These are phyloP conservation scores for Stegodyphus mimosarum DNA, from an alignment of 1,140 invertebrate genomes.

Conservation along the genomic window DNA sequence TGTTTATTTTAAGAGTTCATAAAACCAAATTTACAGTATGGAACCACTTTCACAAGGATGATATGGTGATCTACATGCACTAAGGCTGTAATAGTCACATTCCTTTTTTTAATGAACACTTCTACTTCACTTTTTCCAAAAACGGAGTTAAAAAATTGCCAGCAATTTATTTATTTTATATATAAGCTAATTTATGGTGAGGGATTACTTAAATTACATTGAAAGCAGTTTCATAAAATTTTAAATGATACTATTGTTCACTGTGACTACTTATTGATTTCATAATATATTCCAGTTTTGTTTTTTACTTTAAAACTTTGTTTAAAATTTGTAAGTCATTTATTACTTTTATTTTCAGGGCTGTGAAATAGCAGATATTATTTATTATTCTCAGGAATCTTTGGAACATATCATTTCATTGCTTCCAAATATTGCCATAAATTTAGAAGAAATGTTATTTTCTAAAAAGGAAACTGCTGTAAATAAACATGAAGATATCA, in stretches of 20 bases:
- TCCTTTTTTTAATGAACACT: too few relatives aligned
- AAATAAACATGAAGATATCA: not conserved
- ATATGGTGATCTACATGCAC: too few relatives aligned
- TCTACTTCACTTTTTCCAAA: too few relatives aligned
- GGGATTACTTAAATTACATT: not conserved
- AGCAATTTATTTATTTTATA: too few relatives aligned
- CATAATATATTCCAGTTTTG: not conserved
- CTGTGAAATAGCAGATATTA: constrained; percentile 7
- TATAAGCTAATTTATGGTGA: too few relatives aligned
- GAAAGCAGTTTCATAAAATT: not conserved
- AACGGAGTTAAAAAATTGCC: too few relatives aligned
- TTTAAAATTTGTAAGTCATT: not conserved
- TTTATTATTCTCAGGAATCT: constrained; percentile 4
- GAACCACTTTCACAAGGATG: too few relatives aligned
- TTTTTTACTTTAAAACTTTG: not conserved
- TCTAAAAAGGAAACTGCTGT: not conserved
- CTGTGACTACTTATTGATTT: not conserved
- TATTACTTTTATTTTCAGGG: constrained; percentile 10
- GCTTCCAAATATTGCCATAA: not conserved
- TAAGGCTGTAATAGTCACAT: too few relatives aligned
- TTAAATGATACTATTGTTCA: not conserved
- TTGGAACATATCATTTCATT: constrained; percentile 12
- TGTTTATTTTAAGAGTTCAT: too few relatives aligned
- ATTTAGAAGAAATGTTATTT: constrained; percentile 4
- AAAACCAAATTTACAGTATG: too few relatives aligned